Percentiles rank a stretch among this genome's conserved stretches.
phyloP scores from a whole-genome alignment of 92 coral and sea anemone species.

The Porites rus region DNA sequence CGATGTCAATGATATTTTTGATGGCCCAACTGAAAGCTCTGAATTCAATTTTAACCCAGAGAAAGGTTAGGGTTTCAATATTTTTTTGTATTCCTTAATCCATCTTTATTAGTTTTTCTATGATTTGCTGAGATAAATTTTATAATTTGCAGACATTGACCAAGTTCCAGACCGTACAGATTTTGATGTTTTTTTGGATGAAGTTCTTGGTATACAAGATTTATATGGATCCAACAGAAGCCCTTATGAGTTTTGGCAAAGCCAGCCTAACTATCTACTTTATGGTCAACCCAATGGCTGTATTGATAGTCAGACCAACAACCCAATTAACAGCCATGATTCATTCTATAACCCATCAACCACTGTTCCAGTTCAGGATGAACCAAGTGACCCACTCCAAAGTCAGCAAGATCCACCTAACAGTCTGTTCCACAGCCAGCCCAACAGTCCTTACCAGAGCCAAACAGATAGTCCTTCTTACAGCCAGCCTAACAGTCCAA shows the following conservation, averaged over 20 bases:
- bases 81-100: not conserved
- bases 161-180: constrained; percentile 26
- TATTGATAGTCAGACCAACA: not conserved
- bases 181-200: constrained; percentile 19
- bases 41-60: constrained; percentile 7
- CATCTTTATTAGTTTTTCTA: not conserved
- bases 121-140: not conserved
- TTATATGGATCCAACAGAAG: not conserved
- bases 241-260: not conserved
- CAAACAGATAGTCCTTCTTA: not conserved
- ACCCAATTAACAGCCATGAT: not conserved
- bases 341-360: not conserved
- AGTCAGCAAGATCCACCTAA: not conserved
- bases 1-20: constrained; percentile 29
- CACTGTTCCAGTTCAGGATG: not conserved
- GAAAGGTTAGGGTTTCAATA: constrained; percentile 4
- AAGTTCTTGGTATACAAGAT: not conserved
- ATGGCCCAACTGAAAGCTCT: constrained; percentile 20
- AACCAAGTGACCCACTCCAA: not conserved
- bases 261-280: not conserved
- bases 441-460: not conserved
- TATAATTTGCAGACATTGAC: constrained; percentile 17
- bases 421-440: not conserved
- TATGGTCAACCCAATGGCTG: no score
- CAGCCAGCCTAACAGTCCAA: not conserved